Conservation (phyloP, 2,113 vertebrate genomes). For the Tringa solitaria region DNA sequence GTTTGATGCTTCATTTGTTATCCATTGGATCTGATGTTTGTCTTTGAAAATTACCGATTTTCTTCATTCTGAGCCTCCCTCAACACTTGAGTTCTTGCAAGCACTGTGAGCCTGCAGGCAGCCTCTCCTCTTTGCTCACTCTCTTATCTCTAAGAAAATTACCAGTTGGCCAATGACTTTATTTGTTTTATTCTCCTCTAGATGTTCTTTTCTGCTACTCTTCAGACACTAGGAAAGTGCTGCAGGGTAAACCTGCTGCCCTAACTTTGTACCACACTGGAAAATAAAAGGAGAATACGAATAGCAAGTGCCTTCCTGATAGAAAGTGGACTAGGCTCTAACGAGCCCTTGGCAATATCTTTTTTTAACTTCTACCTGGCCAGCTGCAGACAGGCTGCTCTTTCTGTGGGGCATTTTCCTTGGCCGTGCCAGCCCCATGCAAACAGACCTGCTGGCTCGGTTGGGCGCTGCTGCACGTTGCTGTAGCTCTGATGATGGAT, state of each 20-base stretch:
- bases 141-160: neutral
- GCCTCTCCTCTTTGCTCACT: neutral
- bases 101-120: neutral
- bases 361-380: neutral
- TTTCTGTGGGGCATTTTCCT: neutral
- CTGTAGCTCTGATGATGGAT: neutral
- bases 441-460: neutral
- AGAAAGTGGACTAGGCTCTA: neutral
- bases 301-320: neutral
- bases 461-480: neutral
- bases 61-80: neutral
- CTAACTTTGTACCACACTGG: neutral
- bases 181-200: neutral
- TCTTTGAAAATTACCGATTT: constrained; percentile 9
- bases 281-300: neutral
- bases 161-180: neutral
- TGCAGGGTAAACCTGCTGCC: neutral
- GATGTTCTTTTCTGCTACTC: neutral
- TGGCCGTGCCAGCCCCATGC: neutral
- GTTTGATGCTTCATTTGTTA: neutral
- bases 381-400: neutral
- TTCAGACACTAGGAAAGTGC: neutral
- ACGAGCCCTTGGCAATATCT: neutral
- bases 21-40: neutral
- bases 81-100: neutral